phyloP scores from a whole-genome alignment of 2,888 invertebrate species.

The Uloborus plumipes region DNA sequence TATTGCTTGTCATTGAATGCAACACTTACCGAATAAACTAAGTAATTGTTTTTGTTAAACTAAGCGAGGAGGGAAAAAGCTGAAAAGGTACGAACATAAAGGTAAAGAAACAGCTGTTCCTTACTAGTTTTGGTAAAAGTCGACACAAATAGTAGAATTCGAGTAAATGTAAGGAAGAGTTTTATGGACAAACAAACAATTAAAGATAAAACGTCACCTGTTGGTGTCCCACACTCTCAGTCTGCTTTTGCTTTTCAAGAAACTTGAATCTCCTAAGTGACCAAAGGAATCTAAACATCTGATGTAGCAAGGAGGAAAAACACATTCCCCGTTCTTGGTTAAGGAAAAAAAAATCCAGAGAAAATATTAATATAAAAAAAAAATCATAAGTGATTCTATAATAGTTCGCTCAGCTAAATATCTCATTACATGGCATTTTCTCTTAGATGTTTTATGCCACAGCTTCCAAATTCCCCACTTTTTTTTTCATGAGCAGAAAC shows the following conservation, averaged over 20 bases:
- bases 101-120: too few relatives aligned
- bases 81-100: too few relatives aligned
- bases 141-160: too few relatives aligned
- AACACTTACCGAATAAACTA: too few relatives aligned
- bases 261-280: constrained; percentile 37
- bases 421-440: constrained; percentile 49
- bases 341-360: constrained; percentile 5
- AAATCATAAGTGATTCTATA: constrained; percentile 42
- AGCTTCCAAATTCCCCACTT: constrained; percentile 14
- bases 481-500: constrained; percentile 18
- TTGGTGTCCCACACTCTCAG: constrained; percentile 19
- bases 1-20: too few relatives aligned
- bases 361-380: constrained; percentile 45
- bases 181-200: constrained; percentile 32
- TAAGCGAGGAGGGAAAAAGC: too few relatives aligned
- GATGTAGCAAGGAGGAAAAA: constrained; percentile 40
- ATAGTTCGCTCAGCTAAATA: constrained; percentile 47
- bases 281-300: constrained; percentile 42
- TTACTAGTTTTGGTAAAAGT: too few relatives aligned
- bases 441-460: constrained; percentile 39
- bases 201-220: constrained; percentile 38
- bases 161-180: too few relatives aligned
- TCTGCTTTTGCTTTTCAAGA: constrained; percentile 24
- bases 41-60: too few relatives aligned
- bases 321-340: constrained; percentile 4